Evolutionary conservation across 2,888 invertebrate genomes (phyloP).

Genomic region (Erebia epiphron): DNA sequence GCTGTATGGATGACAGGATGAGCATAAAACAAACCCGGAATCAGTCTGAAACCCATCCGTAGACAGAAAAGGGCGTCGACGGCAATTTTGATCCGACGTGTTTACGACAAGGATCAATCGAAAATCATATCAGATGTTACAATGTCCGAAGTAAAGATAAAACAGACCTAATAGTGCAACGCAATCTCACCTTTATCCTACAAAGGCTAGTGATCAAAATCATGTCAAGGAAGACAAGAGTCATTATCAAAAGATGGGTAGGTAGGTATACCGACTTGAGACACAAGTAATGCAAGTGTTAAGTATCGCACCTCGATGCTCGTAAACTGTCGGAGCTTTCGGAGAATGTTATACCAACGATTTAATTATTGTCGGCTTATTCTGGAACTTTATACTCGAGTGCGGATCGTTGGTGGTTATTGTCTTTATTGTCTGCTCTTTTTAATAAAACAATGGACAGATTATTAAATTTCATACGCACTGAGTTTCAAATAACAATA

Average conservation of each 20-base stretch:
- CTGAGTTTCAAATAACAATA: background rate
- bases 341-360: constrained; percentile 23
- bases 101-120: constrained; percentile 10
- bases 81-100: background rate
- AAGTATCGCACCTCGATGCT: constrained; percentile 13
- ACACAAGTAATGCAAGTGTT: constrained; percentile 15
- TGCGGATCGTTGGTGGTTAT: background rate
- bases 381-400: constrained; percentile 11
- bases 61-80: constrained; percentile 1
- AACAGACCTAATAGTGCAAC: background rate
- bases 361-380: constrained; percentile 27
- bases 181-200: background rate
- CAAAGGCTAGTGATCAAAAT: background rate
- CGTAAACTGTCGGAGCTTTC: constrained; percentile 27
- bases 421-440: background rate
- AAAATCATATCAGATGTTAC: constrained; percentile 1
- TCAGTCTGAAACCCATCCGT: background rate
- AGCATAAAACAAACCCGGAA: constrained; percentile 11
- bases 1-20: background rate
- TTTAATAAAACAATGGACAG: background rate
- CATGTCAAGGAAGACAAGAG: background rate
- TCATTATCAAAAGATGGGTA: background rate
- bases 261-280: background rate
- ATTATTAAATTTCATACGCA: background rate
- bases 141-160: background rate